Evolutionary conservation across 2,888 invertebrate species (phyloP).

Genomic region (Pterostichus niger): DNA sequence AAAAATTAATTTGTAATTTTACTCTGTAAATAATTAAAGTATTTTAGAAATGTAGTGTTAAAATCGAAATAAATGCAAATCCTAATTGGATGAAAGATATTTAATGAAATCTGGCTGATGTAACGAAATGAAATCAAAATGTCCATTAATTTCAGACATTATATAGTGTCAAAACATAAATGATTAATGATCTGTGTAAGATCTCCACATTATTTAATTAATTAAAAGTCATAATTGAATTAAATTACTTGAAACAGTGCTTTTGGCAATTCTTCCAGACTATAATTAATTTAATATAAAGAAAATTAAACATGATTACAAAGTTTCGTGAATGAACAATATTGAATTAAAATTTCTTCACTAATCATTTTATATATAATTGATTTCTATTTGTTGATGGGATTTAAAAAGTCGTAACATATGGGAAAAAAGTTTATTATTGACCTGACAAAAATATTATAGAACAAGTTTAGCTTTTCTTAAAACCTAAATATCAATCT

Average conservation of each 20-base stretch:
- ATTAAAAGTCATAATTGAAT: conserved; percentile 33
- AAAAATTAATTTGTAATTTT: conserved; percentile 15
- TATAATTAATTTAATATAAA: background rate
- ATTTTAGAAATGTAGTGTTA: too few relatives aligned
- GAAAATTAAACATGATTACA: background rate
- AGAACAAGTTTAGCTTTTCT: too few relatives aligned
- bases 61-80: background rate
- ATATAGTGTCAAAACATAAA: conserved; percentile 41
- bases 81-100: background rate
- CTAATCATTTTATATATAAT: too few relatives aligned
- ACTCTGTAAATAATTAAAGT: too few relatives aligned
- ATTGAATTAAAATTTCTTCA: background rate
- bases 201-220: conserved; percentile 33
- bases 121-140: conserved; percentile 17
- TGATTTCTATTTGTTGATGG: too few relatives aligned
- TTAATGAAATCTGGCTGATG: background rate
- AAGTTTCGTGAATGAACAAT: background rate
- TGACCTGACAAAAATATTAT: too few relatives aligned
- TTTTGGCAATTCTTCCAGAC: background rate
- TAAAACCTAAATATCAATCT: too few relatives aligned
- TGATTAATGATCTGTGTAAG: conserved; percentile 35
- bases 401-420: too few relatives aligned
- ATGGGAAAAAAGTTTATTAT: too few relatives aligned
- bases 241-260: conserved; percentile 9
- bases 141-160: conserved; percentile 30